Base-by-base conservation (phyloP, 2,888 invertebrate species). In the Oscheius onirici region DNA sequence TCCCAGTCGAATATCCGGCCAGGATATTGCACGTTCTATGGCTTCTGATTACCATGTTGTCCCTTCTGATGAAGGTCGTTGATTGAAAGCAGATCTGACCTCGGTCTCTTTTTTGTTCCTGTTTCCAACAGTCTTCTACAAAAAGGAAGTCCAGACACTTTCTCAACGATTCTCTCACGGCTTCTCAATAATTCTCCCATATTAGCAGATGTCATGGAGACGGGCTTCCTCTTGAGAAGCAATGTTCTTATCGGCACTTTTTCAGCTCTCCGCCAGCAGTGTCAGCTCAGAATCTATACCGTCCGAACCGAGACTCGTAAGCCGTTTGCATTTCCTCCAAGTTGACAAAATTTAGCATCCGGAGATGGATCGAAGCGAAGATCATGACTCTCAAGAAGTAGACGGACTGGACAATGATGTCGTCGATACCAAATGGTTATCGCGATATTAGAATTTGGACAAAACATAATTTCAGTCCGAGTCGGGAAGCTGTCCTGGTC, bases 291-390 rank as follows among this genome's bases (percentile, higher is more conserved):
- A 13, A n/a, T 17, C 41, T 13, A n/a, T 41, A 40, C 58, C 58
- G 13, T 58, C 58, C 2, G 58, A 58, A 20, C 58, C 58, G 3
- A n/a, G 58, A 40, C 40, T 58, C 20, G 58, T 58, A 22, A 40
- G 58, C 34, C 3, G 34, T 34, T 8, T 8, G 3, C 34, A 34
- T 34, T 34, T 34, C 8, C 34, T 6, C 3, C 8, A 3, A 34
- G 8, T 8, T 34, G 5, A 8, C 5, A 34, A 34, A 3, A 34
- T 34, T 34, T 8, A 34, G 34, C 34, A 34, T 8, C 34, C 34
- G 34, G 34, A 34, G 34, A 34, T 34, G 34, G 34, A 34, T 8
- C 3, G 34, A 34, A 34, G 34, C 8, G 34, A 34, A 8, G 34
- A 34, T 8, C 34, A 34, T 34, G 34, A 8, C 5, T 34, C 34